These are phyloP conservation scores for Brachycybe producta DNA, from an alignment of 2,888 invertebrate genomes.

Conservation along the genomic window DNA sequence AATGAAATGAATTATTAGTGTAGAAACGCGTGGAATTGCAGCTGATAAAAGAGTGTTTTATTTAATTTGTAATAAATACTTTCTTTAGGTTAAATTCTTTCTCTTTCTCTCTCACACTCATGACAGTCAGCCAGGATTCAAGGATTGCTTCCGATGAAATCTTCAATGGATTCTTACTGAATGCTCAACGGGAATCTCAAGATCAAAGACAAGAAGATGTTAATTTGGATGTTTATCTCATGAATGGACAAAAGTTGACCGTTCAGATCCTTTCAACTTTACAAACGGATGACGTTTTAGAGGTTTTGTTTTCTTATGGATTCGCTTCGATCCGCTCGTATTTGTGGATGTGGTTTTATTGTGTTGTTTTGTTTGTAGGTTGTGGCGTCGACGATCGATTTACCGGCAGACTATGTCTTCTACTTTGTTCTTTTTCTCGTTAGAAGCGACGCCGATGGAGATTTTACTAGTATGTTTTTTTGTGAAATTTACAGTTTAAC, in stretches of 20 bases:
- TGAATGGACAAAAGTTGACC: conserved; percentile 74
- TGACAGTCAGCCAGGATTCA: conserved; percentile 83
- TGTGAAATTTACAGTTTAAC: conserved; percentile 11
- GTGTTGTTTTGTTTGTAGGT: conserved; percentile 41
- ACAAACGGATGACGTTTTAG: conserved; percentile 65
- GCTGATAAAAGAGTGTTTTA: too few species aligned
- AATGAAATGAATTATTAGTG: too few species aligned
- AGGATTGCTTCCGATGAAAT: conserved; percentile 62
- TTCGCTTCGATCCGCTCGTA: too few species aligned
- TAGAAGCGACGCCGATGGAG: conserved; percentile 56
- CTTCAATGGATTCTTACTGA: conserved; percentile 72
- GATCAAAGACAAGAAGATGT: conserved; percentile 44
- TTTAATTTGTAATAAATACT: too few species aligned
- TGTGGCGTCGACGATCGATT: conserved; percentile 64
- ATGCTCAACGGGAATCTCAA: conserved; percentile 49
- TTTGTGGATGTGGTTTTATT: too few species aligned
- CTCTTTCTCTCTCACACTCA: too few species aligned
- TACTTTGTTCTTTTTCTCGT: conserved; percentile 86
- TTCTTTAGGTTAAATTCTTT: too few species aligned
- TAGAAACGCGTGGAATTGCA: too few species aligned
- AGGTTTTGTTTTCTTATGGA: too few species aligned
- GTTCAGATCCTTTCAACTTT: conserved; percentile 67
- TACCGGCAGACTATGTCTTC: conserved; percentile 62
- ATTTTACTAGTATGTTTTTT: conserved; percentile 44
- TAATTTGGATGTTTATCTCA: conserved; percentile 64